phyloP scores from a whole-genome alignment of 2,888 invertebrate species.

The Tipula lateralis region DNA sequence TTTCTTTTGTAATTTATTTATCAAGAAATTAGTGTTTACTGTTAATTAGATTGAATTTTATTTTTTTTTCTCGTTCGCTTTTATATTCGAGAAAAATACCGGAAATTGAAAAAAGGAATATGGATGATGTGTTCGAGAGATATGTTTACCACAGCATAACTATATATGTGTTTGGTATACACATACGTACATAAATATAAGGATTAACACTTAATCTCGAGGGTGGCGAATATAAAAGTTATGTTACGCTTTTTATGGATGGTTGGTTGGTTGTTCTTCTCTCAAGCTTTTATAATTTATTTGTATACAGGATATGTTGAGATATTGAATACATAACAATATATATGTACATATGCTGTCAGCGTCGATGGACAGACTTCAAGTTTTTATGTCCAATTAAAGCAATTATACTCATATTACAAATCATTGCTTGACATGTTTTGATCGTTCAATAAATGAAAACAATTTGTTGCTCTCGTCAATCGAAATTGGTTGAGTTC shows the following conservation, averaged over 20 bases:
- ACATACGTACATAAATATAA: background rate
- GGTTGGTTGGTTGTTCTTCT: background rate
- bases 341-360: background rate
- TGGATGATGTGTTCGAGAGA: background rate
- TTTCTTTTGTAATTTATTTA: constrained; percentile 20
- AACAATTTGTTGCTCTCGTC: background rate
- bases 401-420: background rate
- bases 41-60: background rate
- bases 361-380: background rate
- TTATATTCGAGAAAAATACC: background rate
- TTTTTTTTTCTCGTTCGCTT: background rate
- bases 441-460: background rate
- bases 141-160: background rate
- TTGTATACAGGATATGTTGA: background rate
- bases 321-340: background rate
- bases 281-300: background rate
- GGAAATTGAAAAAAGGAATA: constrained; percentile 3
- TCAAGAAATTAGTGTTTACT: constrained; percentile 19
- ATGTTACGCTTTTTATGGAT: background rate
- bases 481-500: no score
- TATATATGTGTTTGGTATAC: background rate
- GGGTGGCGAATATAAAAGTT: background rate
- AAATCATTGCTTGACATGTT: background rate
- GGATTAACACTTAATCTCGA: constrained; percentile 16
- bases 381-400: background rate